Evolutionary conservation across 2,113 vertebrate species (phyloP), one percentile per base, ranked within the genome.

Genomic region (Donacobius atricapilla): DNA sequence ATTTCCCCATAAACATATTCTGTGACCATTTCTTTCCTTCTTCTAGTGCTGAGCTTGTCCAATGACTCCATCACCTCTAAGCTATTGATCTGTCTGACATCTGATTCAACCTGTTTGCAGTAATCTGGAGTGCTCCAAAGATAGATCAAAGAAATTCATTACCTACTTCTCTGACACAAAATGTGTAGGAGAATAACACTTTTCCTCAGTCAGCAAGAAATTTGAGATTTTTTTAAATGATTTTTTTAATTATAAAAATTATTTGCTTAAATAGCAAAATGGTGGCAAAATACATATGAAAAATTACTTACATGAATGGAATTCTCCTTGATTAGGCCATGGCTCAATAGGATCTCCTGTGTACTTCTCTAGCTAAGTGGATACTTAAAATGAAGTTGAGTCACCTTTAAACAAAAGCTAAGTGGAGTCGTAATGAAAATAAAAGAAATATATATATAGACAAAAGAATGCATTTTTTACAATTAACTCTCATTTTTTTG

Each of bases 81-180:
- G 71, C 83, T 97, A 96, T 96, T 96, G 94, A 97, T 97, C 96
- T 94, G 92, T 92, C 96, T 97, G 97, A 94, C 96, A 94, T 96
- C 91, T 95, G 93, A 93, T 96, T 97, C 78, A 83, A 56, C 69
- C 44, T 96, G 72, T 94, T 97, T 85, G 51, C 87, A 92, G 48
- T 96, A 97, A 73, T 93, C 91, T 89, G 77, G 79, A 95, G 53
- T 77, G 83, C 83, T 84, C 91, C 79, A 94, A 94, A 97, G 87
- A 90, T 39, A 94, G 79, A 93, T 54, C 84, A 80, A 54, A 83
- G 57, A 96, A 63, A 94, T 92, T 92, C 64, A 86, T 97, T 95
- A 65, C 50, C 72, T 89, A 42, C 50, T 85, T 84, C 47, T 93
- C 89, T 91, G 86, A 42, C 56, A 93, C 9, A 91, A 80, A 90